Percentiles rank a stretch among this genome's conserved stretches.
Conservation (phyloP, 1,140 invertebrate genomes). For the Hyposmocoma kahamanoa region DNA sequence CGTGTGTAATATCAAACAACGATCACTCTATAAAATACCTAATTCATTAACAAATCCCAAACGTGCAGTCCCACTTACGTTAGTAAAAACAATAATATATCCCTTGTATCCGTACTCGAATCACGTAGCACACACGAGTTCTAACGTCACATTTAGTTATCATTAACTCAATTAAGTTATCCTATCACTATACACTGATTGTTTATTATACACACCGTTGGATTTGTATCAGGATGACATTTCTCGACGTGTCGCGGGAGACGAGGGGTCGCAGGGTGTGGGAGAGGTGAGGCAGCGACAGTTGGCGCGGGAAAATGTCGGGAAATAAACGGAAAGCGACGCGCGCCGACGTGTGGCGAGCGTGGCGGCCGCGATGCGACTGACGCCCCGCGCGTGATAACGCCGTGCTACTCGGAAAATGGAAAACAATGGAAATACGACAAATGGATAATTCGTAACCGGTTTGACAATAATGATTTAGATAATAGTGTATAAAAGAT, state of each 20-base stretch:
- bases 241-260: slow-evolving; percentile 22
- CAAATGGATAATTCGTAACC: too few relatives aligned
- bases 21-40: slow-evolving; percentile 9
- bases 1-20: slow-evolving; percentile 22
- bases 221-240: slow-evolving; percentile 35
- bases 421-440: slow-evolving; percentile 58
- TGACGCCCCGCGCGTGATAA: slow-evolving; percentile 39
- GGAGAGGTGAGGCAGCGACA: slow-evolving; percentile 13
- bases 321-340: slow-evolving; percentile 12
- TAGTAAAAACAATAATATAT: slow-evolving; percentile 44
- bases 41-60: slow-evolving; percentile 33
- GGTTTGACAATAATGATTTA: too few relatives aligned
- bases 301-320: slow-evolving; percentile 31
- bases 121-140: slow-evolving; percentile 41
- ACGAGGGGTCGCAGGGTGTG: slow-evolving; percentile 14
- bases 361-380: slow-evolving; percentile 32
- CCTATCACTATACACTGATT: slow-evolving; percentile 11
- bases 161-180: slow-evolving; percentile 24
- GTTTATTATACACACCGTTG: slow-evolving; percentile 38
- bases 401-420: slow-evolving; percentile 44
- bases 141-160: slow-evolving; percentile 40
- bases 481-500: too few relatives aligned
- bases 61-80: slow-evolving; percentile 42
- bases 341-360: slow-evolving; percentile 26
- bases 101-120: slow-evolving; percentile 42